phyloP scores from a whole-genome alignment of 2,113 vertebrate species.

The Notarius quadriscutis region DNA sequence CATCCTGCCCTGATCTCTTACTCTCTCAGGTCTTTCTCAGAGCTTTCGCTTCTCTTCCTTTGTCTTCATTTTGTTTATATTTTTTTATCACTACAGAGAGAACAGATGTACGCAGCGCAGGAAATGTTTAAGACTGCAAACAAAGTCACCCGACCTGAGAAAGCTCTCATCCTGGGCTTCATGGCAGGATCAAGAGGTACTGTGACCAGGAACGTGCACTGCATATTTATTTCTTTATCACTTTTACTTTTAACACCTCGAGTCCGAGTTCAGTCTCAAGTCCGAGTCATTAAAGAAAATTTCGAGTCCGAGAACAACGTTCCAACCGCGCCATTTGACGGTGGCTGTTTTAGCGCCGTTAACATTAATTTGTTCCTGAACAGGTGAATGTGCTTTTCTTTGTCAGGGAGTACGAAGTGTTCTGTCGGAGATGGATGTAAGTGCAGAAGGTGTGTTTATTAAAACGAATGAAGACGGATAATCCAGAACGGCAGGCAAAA shows the following conservation, averaged over 20 bases:
- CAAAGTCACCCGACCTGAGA: constrained; percentile 96
- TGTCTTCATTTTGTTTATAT: neutral
- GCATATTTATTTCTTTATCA: neutral
- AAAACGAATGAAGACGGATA: no score
- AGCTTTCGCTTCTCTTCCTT: neutral
- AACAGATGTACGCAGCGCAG: constrained; percentile 96
- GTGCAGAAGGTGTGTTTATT: no score
- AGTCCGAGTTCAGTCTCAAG: no score
- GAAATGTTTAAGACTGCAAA: constrained; percentile 99
- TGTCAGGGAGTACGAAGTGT: no score
- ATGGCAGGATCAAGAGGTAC: constrained; percentile 97
- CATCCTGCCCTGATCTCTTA: neutral
- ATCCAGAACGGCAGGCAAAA: no score
- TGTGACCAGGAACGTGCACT: neutral
- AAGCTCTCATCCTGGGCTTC: constrained; percentile 97
- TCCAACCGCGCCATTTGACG: no score
- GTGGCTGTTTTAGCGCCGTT: no score
- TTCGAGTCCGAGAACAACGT: no score
- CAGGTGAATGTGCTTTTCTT: no score
- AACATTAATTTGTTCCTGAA: no score
- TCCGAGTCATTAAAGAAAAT: no score
- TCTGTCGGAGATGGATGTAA: no score
- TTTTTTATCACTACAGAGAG: constrained; percentile 73
- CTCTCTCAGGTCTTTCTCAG: neutral
- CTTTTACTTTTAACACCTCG: neutral